A percentile compares a stretch with the other conserved stretches of the same genome.
Conservation (phyloP, 92 coral and sea anemone genomes). For the Epizoanthus stellaris region DNA sequence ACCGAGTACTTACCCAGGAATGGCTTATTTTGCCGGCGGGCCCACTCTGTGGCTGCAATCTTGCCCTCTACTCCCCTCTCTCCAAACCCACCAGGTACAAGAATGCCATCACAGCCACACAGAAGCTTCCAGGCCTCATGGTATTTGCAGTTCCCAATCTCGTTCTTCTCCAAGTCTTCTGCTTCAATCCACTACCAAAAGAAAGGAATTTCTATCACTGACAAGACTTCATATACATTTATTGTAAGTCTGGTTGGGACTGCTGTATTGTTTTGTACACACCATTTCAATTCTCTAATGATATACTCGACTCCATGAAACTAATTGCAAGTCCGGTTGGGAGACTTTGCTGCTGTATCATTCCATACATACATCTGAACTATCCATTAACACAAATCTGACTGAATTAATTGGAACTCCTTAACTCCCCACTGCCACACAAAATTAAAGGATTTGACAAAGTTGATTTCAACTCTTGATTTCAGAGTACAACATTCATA, state of each 20-base stretch:
- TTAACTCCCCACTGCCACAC: no score
- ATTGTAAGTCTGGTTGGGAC: not conserved
- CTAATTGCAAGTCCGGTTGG: no score
- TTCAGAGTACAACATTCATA: no score
- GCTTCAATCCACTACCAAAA: conserved; percentile 59
- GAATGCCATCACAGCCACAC: conserved; percentile 71
- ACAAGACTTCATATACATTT: not conserved
- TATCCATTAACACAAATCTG: no score
- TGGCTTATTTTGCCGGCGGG: conserved; percentile 83
- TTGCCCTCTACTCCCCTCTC: conserved; percentile 95
- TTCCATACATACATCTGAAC: no score
- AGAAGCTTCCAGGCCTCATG: conserved; percentile 38
- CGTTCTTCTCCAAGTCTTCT: conserved; percentile 45
- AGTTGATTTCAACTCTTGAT: no score
- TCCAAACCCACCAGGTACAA: conserved; percentile 99
- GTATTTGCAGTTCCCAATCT: conserved; percentile 27
- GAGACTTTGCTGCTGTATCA: no score
- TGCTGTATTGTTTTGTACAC: no score
- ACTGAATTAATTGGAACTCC: no score
- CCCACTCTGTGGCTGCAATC: conserved; percentile 96
- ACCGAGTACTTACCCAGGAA: conserved; percentile 73
- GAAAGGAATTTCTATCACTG: not conserved
- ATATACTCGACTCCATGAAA: no score
- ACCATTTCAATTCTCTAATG: no score
- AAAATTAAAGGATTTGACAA: no score